phyloP scores from a whole-genome alignment of 2,888 invertebrate species.

The Cataglyphis cursor region DNA sequence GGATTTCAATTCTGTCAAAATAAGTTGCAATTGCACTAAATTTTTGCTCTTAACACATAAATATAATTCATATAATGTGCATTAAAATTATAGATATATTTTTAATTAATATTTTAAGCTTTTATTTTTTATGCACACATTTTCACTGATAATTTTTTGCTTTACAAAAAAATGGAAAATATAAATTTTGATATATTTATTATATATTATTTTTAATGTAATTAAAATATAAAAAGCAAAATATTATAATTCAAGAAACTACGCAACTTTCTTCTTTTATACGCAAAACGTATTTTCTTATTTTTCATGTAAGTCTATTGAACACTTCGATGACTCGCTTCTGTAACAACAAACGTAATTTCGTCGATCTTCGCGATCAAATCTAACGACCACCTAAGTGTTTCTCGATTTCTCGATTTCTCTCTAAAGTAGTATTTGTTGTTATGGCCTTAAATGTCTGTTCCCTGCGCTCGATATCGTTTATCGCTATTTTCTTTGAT shows the following conservation, averaged over 20 bases:
- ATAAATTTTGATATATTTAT: not conserved
- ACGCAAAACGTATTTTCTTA: not conserved
- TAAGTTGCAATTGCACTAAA: slow-evolving; percentile 23
- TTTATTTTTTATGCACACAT: not conserved
- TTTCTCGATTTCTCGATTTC: slow-evolving; percentile 59
- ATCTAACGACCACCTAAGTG: slow-evolving; percentile 56
- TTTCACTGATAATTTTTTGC: not conserved
- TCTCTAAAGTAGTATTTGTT: slow-evolving; percentile 58
- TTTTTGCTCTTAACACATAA: not conserved
- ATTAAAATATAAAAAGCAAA: not conserved
- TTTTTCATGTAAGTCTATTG: not conserved
- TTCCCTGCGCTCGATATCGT: slow-evolving; percentile 38
- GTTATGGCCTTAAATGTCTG: slow-evolving; percentile 41
- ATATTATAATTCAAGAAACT: not conserved
- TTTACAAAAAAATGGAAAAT: not conserved
- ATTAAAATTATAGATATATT: not conserved
- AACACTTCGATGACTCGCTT: slow-evolving; percentile 6
- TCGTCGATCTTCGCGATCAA: slow-evolving; percentile 42
- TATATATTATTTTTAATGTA: not conserved
- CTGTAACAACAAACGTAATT: slow-evolving; percentile 47
- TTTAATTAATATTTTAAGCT: not conserved
- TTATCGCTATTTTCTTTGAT: slow-evolving; percentile 31
- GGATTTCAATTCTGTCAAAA: slow-evolving; percentile 30
- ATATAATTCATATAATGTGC: not conserved
- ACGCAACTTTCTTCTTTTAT: not conserved